Conservation (phyloP, 2,113 vertebrate species). For the Channa maculata region DNA sequence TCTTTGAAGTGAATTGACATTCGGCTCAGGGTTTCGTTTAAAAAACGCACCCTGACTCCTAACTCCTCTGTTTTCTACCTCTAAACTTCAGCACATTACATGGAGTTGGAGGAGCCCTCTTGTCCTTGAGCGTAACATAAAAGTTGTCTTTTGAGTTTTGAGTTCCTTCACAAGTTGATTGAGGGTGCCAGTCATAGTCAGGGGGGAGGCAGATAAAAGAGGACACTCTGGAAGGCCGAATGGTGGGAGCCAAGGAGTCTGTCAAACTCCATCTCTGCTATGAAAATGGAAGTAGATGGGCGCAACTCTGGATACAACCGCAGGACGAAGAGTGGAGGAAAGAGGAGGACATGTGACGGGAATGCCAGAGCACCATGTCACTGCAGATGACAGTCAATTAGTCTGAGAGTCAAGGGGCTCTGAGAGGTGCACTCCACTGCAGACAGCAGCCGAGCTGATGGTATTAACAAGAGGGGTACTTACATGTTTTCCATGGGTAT, state of each 20-base stretch:
- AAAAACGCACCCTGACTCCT: conserved; percentile 42
- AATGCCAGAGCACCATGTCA: conserved; percentile 63
- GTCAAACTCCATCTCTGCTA: conserved; percentile 70
- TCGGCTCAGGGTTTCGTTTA: conserved; percentile 63
- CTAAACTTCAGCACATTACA: conserved; percentile 39
- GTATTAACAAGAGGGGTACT: conserved; percentile 34
- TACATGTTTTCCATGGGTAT: conserved; percentile 32
- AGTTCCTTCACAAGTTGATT: conserved; percentile 41
- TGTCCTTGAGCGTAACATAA: conserved; percentile 61
- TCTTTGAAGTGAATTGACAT: conserved; percentile 78
- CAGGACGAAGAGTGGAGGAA: conserved; percentile 36
- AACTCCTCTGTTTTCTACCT: conserved; percentile 41
- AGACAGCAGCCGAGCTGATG: conserved; percentile 38
- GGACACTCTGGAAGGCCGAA: conserved; percentile 35
- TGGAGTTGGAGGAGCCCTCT: conserved; percentile 40
- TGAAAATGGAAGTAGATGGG: conserved; percentile 51
- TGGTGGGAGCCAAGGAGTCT: conserved; percentile 52
- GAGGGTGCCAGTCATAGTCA: conserved; percentile 28
- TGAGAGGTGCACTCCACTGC: conserved; percentile 41
- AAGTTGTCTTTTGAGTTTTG: conserved; percentile 44
- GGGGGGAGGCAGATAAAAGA: conserved; percentile 30
- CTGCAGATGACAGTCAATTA: conserved; percentile 70
- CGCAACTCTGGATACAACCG: conserved; percentile 38
- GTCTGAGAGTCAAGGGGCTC: conserved; percentile 52
- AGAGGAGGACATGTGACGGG: conserved; percentile 48